Evolutionary conservation across 2,888 invertebrate genomes (phyloP), one percentile per base, ranked within the genome.

Genomic region (Cremastinae sp.): DNA sequence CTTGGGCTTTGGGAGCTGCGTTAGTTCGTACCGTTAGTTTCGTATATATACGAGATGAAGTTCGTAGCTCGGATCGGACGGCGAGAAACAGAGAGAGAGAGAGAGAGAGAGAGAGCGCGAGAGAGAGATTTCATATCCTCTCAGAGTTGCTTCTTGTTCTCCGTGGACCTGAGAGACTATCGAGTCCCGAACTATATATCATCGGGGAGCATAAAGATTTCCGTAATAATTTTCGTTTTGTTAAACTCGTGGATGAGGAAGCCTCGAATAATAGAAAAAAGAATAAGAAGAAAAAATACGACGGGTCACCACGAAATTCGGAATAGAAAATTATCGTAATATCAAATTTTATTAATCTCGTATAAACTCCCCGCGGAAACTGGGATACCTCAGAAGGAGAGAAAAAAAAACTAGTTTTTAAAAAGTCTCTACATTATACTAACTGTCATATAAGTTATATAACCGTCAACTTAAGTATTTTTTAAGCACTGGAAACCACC

Each of bases 291-390:
- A 28, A 2, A 28, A 20, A 69, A 59, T 69, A 59, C n/a, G n/a
- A n/a, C n/a, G n/a, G n/a, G n/a, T n/a, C n/a, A 28, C n/a, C 38
- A 28, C 28, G 28, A 69, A 41, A 51, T 69, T 69, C 12, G 45
- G 12, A 59, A 49, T 51, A 41, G 41, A 69, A 69, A 69, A 69
- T 69, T 28, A 69, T 69, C 51, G 59, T 59, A 18, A 69, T 61
- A 69, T 69, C 38, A 69, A 69, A 59, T 69, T 69, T 59, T 69
- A 59, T 69, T 69, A 69, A 69, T 69, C 59, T 43, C 51, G 28
- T 56, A 66, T 54, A 56, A 34, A 66, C 47, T 43, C 34, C 69
- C 28, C 28, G 28, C 28, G 28, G 2, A 5, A 43, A n/a, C 69
- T 51, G 45, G 47, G 51, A 69, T 59, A 41, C 51, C 38, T n/a